Percentiles rank a stretch among this genome's conserved stretches.
phyloP scores from a whole-genome alignment of 1,140 invertebrate genomes.

The Gerris buenoi region DNA sequence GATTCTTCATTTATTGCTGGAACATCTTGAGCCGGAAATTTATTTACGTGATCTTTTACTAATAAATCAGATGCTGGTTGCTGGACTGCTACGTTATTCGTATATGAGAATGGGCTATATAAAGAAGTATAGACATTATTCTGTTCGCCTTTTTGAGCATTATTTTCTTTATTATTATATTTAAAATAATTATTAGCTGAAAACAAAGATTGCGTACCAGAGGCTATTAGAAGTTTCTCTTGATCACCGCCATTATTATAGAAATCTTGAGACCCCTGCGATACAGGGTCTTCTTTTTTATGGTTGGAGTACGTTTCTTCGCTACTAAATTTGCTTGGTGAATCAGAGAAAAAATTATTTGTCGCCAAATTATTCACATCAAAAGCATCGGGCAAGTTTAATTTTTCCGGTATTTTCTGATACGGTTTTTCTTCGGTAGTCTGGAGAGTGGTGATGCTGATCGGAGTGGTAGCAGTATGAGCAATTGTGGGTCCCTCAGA shows the following conservation, averaged over 20 bases:
- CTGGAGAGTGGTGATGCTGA: not conserved
- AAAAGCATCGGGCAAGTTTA: conserved; percentile 14
- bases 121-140: not conserved
- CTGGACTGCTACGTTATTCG: not conserved
- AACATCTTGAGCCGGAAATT: not conserved
- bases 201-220: conserved; percentile 24
- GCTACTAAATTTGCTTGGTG: conserved; percentile 5
- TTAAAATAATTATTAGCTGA: conserved; percentile 31
- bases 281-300: not conserved
- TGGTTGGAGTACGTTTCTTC: conserved; percentile 10
- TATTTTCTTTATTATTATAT: conserved; percentile 4
- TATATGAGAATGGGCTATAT: not conserved
- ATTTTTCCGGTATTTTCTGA: conserved; percentile 3
- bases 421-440: not conserved
- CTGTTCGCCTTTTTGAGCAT: not conserved
- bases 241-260: conserved; percentile 12
- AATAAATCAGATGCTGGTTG: not conserved
- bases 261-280: not conserved
- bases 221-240: conserved; percentile 21
- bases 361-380: conserved; percentile 17
- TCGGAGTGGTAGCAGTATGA: not conserved
- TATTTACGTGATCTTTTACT: too few species aligned
- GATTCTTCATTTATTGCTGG: not conserved
- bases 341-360: conserved; percentile 4
- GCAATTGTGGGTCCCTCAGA: conserved; percentile 3